These are phyloP conservation scores for Loris lydekkerianus DNA, from an alignment of 2,797 vertebrate species.

Conservation along the genomic window DNA sequence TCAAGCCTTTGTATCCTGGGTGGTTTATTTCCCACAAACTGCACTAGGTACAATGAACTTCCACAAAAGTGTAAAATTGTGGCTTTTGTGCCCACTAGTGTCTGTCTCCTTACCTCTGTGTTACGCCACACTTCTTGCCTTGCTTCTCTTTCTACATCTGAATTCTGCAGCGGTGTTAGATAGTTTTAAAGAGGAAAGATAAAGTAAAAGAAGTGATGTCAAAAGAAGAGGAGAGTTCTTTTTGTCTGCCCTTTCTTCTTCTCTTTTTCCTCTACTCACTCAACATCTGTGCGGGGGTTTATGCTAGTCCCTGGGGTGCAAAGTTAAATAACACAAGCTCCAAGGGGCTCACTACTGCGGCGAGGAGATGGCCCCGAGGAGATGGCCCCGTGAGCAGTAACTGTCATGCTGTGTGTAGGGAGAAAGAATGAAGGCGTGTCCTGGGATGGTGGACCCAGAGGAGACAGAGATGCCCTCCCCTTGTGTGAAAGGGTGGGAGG, in stretches of 20 bases:
- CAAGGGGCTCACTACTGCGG: not conserved
- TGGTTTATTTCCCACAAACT: not conserved
- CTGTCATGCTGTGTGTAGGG: not conserved
- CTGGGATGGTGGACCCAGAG: not conserved
- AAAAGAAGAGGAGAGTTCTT: not conserved
- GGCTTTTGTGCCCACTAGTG: not conserved
- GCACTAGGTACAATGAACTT: not conserved
- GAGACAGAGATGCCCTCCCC: not conserved
- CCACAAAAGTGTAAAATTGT: not conserved
- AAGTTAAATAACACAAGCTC: not conserved
- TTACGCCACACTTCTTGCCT: not conserved
- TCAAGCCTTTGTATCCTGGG: not conserved
- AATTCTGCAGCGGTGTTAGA: constrained; percentile 19
- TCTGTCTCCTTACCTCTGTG: not conserved
- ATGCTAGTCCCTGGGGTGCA: not conserved
- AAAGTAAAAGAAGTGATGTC: not conserved
- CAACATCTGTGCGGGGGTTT: not conserved
- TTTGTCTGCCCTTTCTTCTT: not conserved
- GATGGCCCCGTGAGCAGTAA: not conserved
- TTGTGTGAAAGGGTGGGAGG: not conserved
- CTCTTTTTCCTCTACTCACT: not conserved
- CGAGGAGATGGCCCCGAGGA: not conserved
- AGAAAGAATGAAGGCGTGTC: not conserved
- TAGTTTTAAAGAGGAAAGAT: constrained; percentile 50
- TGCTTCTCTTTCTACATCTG: constrained; percentile 46